Base-by-base conservation (phyloP, 2,113 vertebrate genomes). In the Gopherus evgoodei region DNA sequence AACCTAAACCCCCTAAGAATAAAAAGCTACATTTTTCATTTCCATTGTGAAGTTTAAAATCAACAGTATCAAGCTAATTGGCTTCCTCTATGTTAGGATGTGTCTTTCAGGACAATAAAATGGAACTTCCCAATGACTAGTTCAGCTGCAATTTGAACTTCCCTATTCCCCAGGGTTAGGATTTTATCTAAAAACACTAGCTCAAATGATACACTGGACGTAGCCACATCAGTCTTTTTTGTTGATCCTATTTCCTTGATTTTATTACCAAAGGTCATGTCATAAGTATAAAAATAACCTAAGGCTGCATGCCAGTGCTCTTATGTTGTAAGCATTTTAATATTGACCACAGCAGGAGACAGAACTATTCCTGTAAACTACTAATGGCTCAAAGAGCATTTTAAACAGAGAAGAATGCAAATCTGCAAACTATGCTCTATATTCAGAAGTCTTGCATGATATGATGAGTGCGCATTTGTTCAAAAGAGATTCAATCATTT, bases 391-490 rank as follows among this genome's bases (percentile, higher is more conserved):
- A 0, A 1, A 80, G 93, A 84, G 27, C 94, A 83, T 0, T 0
- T 57, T 49, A 59, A 75, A 52, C 42, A 81, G 91, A 87, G 79
- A 69, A 69, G 7, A 44, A 29, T 1, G 31, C 29, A 14, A 94
- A 83, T 38, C 1, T 54, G 24, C 35, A 84, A 56, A n/a, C 76
- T 84, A 3, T 5, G 13, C 7, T 13, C 3, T 0, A 19, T 8
- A 84, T 75, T 81, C 57, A 5, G 3, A 59, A 76, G 69, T 59
- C n/a, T 14, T 52, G 38, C 21, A 1, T n/a, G 56, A 29, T 8
- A 1, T 2, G 27, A 0, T 6, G 9, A 3, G 13, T 80, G 19
- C 38, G 29, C 1, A 8, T 3, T 62, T 42, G 1, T 10, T 38
- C 50, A 76, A 35, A 47, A 21, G 27, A 92, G 76, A 78, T n/a